Evolutionary conservation across 2,888 invertebrate species (phyloP).

Genomic region (Drosophila peninsularis): DNA sequence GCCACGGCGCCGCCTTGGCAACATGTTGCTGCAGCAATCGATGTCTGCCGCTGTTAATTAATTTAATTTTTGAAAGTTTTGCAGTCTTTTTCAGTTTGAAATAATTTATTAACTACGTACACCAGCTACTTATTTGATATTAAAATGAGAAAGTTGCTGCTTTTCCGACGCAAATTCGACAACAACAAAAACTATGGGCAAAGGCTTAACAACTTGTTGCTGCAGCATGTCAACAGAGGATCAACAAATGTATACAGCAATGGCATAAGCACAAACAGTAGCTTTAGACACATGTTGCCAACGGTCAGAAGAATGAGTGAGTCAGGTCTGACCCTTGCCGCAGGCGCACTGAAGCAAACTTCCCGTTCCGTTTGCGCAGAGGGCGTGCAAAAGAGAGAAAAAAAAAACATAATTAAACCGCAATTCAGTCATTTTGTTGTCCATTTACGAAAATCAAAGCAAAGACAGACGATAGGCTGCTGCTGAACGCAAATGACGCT

Average conservation of each 20-base stretch:
- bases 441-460: conserved; percentile 15
- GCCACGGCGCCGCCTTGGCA: conserved; percentile 31
- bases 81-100: conserved; percentile 15
- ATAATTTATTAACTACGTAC: conserved; percentile 30
- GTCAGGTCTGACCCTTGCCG: conserved; percentile 36
- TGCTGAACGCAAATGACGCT: not conserved
- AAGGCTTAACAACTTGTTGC: conserved; percentile 8
- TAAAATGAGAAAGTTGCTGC: conserved; percentile 40
- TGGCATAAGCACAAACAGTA: conserved; percentile 16
- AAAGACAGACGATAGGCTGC: not conserved
- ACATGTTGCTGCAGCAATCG: conserved; percentile 43
- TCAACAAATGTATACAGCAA: not conserved
- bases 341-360: conserved; percentile 66
- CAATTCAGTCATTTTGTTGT: conserved; percentile 15
- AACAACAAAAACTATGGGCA: not conserved
- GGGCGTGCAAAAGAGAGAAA: conserved; percentile 36
- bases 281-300: conserved; percentile 6
- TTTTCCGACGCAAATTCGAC: not conserved
- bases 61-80: conserved; percentile 60
- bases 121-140: conserved; percentile 36
- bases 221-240: conserved; percentile 4
- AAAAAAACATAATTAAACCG: conserved; percentile 12
- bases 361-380: conserved; percentile 69
- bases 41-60: conserved; percentile 35
- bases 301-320: not conserved